phyloP scores from a whole-genome alignment of 2,888 invertebrate genomes.

The Rhagonycha lutea region DNA sequence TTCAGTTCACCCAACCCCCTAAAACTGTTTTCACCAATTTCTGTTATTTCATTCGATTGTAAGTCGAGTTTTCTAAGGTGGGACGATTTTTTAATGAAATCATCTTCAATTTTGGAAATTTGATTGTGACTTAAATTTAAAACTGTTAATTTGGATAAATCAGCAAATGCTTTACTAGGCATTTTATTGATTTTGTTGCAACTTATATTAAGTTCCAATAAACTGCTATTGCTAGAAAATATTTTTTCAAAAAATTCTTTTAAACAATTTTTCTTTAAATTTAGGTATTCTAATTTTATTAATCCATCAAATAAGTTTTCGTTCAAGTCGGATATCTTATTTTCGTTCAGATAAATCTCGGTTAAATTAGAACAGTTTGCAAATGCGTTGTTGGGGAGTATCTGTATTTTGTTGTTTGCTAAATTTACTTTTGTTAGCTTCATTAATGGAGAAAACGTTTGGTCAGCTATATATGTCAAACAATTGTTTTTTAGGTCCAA shows the following conservation, averaged over 20 bases:
- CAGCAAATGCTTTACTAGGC: not conserved
- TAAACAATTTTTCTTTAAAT: constrained; percentile 3
- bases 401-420: not conserved
- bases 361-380: not conserved
- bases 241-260: not conserved
- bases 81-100: not conserved
- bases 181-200: constrained; percentile 1
- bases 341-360: not conserved
- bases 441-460: not conserved
- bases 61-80: not conserved
- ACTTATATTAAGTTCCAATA: constrained; percentile 1
- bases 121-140: not conserved
- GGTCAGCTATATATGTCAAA: not conserved
- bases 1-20: not conserved
- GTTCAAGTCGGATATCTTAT: not conserved
- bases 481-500: constrained; percentile 5
- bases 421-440: not conserved
- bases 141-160: not conserved
- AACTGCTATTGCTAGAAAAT: not conserved
- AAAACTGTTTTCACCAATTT: not conserved
- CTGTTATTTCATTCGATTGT: not conserved
- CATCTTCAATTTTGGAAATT: not conserved
- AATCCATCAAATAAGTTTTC: constrained; percentile 9
- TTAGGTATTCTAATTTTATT: not conserved
- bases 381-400: not conserved